Conservation (phyloP, 2,797 vertebrate genomes). For the Pitangus sulphuratus region DNA sequence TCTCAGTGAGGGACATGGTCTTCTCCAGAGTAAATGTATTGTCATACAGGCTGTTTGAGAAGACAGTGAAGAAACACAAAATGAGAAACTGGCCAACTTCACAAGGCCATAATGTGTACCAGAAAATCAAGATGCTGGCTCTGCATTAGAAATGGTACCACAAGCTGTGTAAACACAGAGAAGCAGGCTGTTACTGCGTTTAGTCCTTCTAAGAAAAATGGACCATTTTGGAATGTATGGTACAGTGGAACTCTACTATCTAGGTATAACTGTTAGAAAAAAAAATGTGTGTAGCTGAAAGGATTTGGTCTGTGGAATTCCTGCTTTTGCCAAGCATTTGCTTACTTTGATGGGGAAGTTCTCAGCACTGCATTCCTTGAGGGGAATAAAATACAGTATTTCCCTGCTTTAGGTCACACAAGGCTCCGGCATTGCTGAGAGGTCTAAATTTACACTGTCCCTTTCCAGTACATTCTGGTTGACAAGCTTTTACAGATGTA, state of each 20-base stretch:
- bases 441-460: neutral
- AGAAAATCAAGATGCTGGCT: neutral
- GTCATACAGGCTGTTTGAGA: neutral
- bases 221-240: neutral
- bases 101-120: rapidly evolving
- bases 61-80: neutral
- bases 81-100: neutral
- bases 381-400: neutral
- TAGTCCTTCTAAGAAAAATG: neutral
- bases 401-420: neutral
- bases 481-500: neutral
- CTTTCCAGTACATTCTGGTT: neutral
- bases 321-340: neutral
- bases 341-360: neutral
- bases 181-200: neutral
- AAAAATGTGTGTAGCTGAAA: neutral
- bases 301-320: neutral
- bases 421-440: neutral
- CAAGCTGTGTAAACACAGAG: neutral
- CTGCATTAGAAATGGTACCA: rapidly evolving
- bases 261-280: neutral
- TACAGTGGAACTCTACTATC: neutral
- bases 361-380: neutral
- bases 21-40: neutral
- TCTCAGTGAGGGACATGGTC: neutral